Evolutionary conservation across 2,113 vertebrate genomes (phyloP), one percentile per base, ranked within the genome.

Genomic region (Amphiprion ocellaris): DNA sequence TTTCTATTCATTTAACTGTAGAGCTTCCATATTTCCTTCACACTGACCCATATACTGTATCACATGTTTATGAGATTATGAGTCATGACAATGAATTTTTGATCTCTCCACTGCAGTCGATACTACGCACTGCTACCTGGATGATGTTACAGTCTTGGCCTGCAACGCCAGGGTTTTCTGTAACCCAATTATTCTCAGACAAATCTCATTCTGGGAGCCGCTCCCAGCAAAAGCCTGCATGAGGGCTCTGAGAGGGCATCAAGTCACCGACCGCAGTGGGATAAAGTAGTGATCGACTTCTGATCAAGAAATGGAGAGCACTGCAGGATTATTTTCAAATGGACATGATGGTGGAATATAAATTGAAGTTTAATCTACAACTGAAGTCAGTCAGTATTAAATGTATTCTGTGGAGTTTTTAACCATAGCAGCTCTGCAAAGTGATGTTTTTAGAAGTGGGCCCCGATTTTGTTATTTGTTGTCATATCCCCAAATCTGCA

Each of bases 201-300:
- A 93, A 91, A 94, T 94, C 89, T 91, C 72, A 94, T 94, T 94
- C 53, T 81, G 59, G 75, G 70, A 85, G 85, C 87, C 47, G 53
- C 88, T 90, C 79, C 70, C 54, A 21, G 75, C 60, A 79, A 80
- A 63, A 63, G 28, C 54, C 74, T 56, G 52, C 21, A 63, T 56
- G 49, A 84, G 62, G 37, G 77, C 56, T 79, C 49, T 67, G 70
- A 74, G 56, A 69, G 37, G 50, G 47, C 39, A 82, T 56, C 26
- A n/a, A 67, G 71, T 39, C 19, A 59, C 8, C 69, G 10, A 21
- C 52, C 60, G 55, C 65, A 47, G 68, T 16, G 33, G 44, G 33
- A 39, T 10, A 14, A 52, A 72, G 55, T 9, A 10, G 46, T 49
- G 7, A 74, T 73, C 11, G 23, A 67, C 46, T 26, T 63, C 69